Evolutionary conservation across 2,888 invertebrate genomes (phyloP).

Genomic region (Lepidocyrtoides sp.): DNA sequence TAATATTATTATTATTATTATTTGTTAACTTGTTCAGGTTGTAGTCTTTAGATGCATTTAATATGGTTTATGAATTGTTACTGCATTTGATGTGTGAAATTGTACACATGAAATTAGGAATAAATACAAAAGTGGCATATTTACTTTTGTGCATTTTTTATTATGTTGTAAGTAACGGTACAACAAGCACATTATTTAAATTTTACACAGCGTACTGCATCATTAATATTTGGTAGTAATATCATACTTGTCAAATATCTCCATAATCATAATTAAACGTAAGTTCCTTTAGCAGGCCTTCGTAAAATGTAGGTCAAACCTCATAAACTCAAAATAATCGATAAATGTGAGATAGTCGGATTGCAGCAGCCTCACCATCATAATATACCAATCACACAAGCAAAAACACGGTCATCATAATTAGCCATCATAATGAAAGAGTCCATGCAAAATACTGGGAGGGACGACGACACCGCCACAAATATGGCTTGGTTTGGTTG

Average conservation of each 20-base stretch:
- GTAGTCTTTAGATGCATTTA: slow-evolving; percentile 55
- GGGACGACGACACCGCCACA: slow-evolving; percentile 26
- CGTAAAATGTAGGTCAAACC: background rate
- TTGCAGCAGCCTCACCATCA: background rate
- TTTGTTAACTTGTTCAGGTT: slow-evolving; percentile 60
- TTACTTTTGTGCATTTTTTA: slow-evolving; percentile 14
- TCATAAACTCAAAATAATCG: background rate
- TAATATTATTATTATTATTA: too few species aligned
- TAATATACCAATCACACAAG: background rate
- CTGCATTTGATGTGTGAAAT: slow-evolving; percentile 34
- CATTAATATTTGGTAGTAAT: background rate
- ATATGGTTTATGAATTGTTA: slow-evolving; percentile 31
- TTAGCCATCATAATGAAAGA: background rate
- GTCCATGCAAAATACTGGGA: slow-evolving; percentile 44
- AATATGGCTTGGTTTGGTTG: background rate
- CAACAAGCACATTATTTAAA: background rate
- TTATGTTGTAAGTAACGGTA: background rate
- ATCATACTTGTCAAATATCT: slow-evolving; percentile 19
- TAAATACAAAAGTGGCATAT: background rate
- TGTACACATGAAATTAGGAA: slow-evolving; percentile 39
- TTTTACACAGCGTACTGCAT: background rate
- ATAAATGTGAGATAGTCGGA: background rate
- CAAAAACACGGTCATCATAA: slow-evolving; percentile 5
- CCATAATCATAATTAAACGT: slow-evolving; percentile 20
- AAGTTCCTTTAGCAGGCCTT: background rate